phyloP scores from a whole-genome alignment of 2,113 vertebrate genomes.

The Chaetodon auriga region DNA sequence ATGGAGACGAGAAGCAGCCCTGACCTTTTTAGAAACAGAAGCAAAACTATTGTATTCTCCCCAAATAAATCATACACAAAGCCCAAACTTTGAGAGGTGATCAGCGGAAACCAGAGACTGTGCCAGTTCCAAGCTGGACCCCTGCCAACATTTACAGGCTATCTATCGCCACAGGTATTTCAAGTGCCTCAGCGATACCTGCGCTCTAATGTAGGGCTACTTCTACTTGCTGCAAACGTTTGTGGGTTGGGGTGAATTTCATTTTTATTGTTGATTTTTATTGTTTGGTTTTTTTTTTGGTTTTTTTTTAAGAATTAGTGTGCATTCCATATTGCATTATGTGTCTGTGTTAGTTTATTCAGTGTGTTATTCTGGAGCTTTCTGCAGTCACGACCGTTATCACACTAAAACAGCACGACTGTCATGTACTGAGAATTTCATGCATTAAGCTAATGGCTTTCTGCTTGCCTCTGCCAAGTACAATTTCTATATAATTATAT shows the following conservation, averaged over 20 bases:
- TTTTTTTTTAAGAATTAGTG: neutral
- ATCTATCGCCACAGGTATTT: neutral
- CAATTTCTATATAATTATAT: constrained; percentile 46
- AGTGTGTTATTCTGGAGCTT: neutral
- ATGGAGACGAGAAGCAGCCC: neutral
- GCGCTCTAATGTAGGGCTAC: neutral
- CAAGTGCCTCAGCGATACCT: neutral
- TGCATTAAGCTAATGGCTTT: constrained; percentile 37
- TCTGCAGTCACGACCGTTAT: constrained; percentile 13
- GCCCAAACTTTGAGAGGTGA: neutral
- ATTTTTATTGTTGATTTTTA: neutral
- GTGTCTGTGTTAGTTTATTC: neutral
- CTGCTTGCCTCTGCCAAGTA: constrained; percentile 27
- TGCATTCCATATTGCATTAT: neutral
- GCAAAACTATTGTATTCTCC: neutral
- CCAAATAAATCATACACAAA: constrained; percentile 13
- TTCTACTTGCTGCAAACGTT: neutral
- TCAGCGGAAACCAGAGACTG: neutral
- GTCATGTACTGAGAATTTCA: constrained; percentile 1
- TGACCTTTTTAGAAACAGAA: neutral
- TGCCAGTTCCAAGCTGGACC: neutral
- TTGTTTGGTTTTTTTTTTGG: no score
- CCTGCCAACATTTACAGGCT: constrained; percentile 24
- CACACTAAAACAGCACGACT: constrained; percentile 28
- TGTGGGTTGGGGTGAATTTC: neutral